These are phyloP conservation scores for Willowsia nigromaculata DNA, from an alignment of 2,888 invertebrate genomes.

Conservation along the genomic window DNA sequence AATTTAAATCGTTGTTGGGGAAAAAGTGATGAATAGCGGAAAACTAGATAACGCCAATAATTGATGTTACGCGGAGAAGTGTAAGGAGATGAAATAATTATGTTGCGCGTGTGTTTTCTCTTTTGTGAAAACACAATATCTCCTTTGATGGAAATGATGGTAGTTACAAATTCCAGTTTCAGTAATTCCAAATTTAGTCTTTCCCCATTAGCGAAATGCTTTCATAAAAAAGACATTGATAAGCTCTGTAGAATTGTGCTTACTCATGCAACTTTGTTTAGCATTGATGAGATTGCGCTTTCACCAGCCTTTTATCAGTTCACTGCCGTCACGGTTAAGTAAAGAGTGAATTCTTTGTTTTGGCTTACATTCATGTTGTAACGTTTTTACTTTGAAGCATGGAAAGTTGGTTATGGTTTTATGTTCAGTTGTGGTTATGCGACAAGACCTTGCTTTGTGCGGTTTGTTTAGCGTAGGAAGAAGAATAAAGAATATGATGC, in stretches of 20 bases:
- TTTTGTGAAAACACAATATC: background rate
- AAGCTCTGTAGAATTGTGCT: background rate
- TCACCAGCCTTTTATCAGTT: background rate
- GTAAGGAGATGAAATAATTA: background rate
- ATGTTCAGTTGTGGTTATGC: background rate
- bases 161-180: background rate
- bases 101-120: background rate
- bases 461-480: background rate
- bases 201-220: background rate
- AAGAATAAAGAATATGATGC: conserved; percentile 4
- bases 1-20: conserved; percentile 41
- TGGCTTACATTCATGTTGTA: background rate
- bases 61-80: background rate
- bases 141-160: background rate
- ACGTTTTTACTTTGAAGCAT: background rate
- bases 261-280: background rate
- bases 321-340: background rate
- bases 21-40: conserved; percentile 45
- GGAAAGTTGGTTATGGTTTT: background rate
- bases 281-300: background rate
- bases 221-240: background rate
- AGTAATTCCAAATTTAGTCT: background rate
- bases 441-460: background rate
- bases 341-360: background rate
- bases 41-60: conserved; percentile 26